Evolutionary conservation across 2,797 vertebrate genomes (phyloP).

Genomic region (Fistularia tabacaria): DNA sequence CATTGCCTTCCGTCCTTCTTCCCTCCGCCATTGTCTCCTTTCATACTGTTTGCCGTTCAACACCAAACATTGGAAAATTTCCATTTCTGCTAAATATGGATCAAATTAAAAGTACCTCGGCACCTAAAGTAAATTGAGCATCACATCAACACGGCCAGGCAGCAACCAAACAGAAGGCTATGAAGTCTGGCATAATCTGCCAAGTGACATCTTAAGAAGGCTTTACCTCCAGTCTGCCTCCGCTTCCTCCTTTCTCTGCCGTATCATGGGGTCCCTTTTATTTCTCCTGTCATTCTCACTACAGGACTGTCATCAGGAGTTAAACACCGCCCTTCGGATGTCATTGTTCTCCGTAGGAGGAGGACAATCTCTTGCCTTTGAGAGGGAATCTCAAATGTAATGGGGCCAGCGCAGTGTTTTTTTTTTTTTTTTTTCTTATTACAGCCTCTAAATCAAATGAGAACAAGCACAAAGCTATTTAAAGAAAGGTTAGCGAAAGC

Average conservation of each 20-base stretch:
- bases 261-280: background rate
- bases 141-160: constrained; percentile 31
- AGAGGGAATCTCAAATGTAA: constrained; percentile 30
- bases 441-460: constrained; percentile 4
- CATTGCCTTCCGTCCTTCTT: background rate
- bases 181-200: constrained; percentile 48
- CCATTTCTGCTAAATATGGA: constrained; percentile 10
- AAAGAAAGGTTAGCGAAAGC: constrained; percentile 10
- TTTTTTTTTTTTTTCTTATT: constrained; percentile 23
- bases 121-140: constrained; percentile 36
- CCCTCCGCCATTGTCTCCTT: too few relatives aligned
- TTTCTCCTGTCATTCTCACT: constrained; percentile 18
- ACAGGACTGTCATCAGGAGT: constrained; percentile 34
- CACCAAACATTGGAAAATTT: background rate
- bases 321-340: constrained; percentile 34
- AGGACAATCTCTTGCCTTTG: constrained; percentile 26
- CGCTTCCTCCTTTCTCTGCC: constrained; percentile 2
- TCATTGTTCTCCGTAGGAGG: constrained; percentile 23
- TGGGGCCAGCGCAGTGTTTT: constrained; percentile 29
- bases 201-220: constrained; percentile 58
- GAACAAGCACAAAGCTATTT: too few relatives aligned
- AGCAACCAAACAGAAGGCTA: constrained; percentile 30
- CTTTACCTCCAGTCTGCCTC: constrained; percentile 35
- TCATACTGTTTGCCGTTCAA: background rate
- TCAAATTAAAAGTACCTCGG: constrained; percentile 7